phyloP scores from a whole-genome alignment of 2,888 invertebrate species.

The Acanthosepion esculentum region DNA sequence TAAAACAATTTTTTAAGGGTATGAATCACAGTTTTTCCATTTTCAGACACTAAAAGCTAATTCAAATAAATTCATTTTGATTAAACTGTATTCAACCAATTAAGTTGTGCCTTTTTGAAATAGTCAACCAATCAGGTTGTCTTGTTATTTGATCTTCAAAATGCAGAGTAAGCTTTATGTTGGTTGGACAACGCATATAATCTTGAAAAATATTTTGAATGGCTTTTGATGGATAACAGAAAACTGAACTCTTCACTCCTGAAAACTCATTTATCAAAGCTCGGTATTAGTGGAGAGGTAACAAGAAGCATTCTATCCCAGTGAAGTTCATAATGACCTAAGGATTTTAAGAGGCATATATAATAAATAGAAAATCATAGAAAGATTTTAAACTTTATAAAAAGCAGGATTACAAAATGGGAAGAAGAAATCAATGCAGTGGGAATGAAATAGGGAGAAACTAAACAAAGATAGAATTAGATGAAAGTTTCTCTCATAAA shows the following conservation, averaged over 20 bases:
- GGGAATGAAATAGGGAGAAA: background rate
- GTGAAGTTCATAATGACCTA: background rate
- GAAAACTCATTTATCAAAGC: no score
- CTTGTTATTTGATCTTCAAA: background rate
- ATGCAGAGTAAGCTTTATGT: background rate
- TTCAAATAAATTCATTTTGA: background rate
- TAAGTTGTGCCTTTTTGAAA: background rate
- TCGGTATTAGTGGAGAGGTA: background rate
- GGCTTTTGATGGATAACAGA: no score
- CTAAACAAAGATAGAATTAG: no score
- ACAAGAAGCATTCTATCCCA: background rate
- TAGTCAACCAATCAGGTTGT: constrained; percentile 15
- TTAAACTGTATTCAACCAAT: background rate
- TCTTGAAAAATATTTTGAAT: background rate
- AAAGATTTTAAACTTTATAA: background rate
- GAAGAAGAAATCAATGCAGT: background rate
- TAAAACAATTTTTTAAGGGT: background rate
- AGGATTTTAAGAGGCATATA: background rate
- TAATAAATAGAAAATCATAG: background rate
- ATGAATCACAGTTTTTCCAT: background rate
- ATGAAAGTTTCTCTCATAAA: no score
- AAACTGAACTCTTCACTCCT: no score
- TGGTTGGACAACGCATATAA: background rate
- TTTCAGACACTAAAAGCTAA: constrained; percentile 3
- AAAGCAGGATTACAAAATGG: no score